phyloP scores from a whole-genome alignment of 2,888 invertebrate species.

The Tetrapedia diversipes region DNA sequence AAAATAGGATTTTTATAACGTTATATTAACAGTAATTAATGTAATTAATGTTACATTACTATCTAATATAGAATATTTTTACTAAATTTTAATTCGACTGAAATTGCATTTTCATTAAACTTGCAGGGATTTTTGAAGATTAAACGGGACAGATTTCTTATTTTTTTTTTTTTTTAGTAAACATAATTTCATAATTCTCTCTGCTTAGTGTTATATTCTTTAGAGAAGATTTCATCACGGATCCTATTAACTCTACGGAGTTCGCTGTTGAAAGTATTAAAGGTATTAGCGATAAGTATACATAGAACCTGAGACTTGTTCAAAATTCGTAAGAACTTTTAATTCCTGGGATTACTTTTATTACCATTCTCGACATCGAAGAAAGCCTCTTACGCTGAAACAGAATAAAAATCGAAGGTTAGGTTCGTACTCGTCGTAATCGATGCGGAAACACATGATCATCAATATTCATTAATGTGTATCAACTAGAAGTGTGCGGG shows the following conservation, averaged over 20 bases:
- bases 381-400: conserved; percentile 18
- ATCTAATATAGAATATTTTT: too few species aligned
- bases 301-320: background rate
- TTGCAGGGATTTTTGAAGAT: background rate
- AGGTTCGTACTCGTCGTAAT: conserved; percentile 8
- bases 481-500: too few species aligned
- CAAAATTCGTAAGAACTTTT: conserved; percentile 7
- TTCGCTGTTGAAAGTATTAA: conserved; percentile 2
- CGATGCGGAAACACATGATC: conserved; percentile 14
- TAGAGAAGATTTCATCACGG: background rate
- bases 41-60: too few species aligned
- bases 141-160: background rate
- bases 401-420: conserved; percentile 1
- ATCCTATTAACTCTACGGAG: background rate
- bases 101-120: background rate
- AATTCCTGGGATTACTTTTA: background rate
- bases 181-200: background rate
- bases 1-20: too few species aligned
- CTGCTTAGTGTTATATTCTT: conserved; percentile 14
- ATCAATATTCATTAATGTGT: background rate
- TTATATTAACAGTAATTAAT: too few species aligned
- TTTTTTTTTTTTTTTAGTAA: background rate
- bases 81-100: background rate
- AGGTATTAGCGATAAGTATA: background rate
- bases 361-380: conserved; percentile 7